Percentiles rank a stretch among this genome's conserved stretches.
Evolutionary conservation across 2,888 invertebrate genomes (phyloP).

Genomic region (Cordylochernes scorpioides): DNA sequence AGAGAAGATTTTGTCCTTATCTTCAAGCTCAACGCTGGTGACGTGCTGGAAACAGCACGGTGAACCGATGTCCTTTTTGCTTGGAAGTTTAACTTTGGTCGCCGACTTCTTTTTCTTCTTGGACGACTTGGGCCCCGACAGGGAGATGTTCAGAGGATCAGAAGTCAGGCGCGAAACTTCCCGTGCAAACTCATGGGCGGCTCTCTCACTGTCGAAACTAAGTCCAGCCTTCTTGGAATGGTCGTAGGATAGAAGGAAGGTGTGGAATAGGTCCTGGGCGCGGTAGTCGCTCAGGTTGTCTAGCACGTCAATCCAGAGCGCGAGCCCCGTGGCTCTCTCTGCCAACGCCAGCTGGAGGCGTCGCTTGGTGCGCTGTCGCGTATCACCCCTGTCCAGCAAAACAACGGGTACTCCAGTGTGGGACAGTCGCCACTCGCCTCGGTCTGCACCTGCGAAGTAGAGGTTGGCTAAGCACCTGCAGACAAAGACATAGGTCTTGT

Average conservation of each 20-base stretch:
- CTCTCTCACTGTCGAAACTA: conserved; percentile 44
- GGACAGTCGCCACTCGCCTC: conserved; percentile 34
- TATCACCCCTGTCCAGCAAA: conserved; percentile 45
- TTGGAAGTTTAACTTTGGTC: conserved; percentile 29
- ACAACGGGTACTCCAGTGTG: conserved; percentile 52
- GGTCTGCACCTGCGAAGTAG: conserved; percentile 20
- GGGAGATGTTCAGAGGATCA: conserved; percentile 46
- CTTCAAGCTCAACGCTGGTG: conserved; percentile 41
- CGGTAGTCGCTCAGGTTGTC: conserved; percentile 45
- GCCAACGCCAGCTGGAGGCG: conserved; percentile 41
- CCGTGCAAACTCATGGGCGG: conserved; percentile 40
- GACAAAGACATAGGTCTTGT: conserved; percentile 49
- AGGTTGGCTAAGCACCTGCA: conserved; percentile 38
- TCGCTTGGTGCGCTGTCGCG: conserved; percentile 36
- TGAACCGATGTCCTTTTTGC: conserved; percentile 51
- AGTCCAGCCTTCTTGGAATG: conserved; percentile 47
- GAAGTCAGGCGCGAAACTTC: conserved; percentile 40
- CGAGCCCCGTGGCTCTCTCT: conserved; percentile 51
- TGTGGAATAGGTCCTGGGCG: conserved; percentile 43
- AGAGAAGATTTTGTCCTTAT: conserved; percentile 36
- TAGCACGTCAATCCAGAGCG: conserved; percentile 50
- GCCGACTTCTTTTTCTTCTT: conserved; percentile 18
- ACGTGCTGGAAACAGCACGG: conserved; percentile 62
- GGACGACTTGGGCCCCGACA: conserved; percentile 36
- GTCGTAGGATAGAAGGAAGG: conserved; percentile 47